phyloP scores from a whole-genome alignment of 1,140 invertebrate species.

The Drosophila repleta region DNA sequence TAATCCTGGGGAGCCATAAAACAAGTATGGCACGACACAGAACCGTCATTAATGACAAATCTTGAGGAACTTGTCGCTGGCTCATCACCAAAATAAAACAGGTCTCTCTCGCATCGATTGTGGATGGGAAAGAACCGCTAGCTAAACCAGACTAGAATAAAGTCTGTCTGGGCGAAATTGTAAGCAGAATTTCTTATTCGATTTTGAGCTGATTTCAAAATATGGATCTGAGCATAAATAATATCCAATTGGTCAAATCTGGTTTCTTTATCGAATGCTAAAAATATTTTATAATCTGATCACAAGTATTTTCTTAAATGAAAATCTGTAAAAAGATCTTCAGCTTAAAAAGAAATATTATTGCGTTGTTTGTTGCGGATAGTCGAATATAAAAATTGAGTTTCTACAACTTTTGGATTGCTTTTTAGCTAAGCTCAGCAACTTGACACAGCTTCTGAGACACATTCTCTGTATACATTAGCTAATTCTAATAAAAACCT shows the following conservation, averaged over 20 bases:
- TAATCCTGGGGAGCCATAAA: slow-evolving; percentile 29
- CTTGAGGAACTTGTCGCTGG: slow-evolving; percentile 30
- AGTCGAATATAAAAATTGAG: too few relatives aligned
- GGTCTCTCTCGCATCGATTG: slow-evolving; percentile 13
- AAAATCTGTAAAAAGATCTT: too few relatives aligned
- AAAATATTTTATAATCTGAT: neutral
- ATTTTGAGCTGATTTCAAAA: neutral
- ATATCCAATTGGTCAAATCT: neutral
- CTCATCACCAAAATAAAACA: slow-evolving; percentile 34
- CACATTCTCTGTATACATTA: too few relatives aligned
- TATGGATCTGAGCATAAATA: neutral
- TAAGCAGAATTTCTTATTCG: neutral
- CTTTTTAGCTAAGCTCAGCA: too few relatives aligned
- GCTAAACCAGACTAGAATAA: slow-evolving; percentile 6
- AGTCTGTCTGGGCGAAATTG: neutral
- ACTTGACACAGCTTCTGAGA: too few relatives aligned
- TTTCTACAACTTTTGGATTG: too few relatives aligned
- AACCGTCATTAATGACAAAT: slow-evolving; percentile 39
- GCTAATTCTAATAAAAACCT: too few relatives aligned
- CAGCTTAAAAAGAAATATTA: too few relatives aligned
- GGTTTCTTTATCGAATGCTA: too few relatives aligned
- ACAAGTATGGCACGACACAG: slow-evolving; percentile 10
- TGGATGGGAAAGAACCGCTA: slow-evolving; percentile 30
- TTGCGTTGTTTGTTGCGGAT: too few relatives aligned
- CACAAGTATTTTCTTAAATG: too few relatives aligned